These are phyloP conservation scores for Sarcophaga carnaria DNA, from an alignment of 2,888 invertebrate genomes.

Conservation along the genomic window DNA sequence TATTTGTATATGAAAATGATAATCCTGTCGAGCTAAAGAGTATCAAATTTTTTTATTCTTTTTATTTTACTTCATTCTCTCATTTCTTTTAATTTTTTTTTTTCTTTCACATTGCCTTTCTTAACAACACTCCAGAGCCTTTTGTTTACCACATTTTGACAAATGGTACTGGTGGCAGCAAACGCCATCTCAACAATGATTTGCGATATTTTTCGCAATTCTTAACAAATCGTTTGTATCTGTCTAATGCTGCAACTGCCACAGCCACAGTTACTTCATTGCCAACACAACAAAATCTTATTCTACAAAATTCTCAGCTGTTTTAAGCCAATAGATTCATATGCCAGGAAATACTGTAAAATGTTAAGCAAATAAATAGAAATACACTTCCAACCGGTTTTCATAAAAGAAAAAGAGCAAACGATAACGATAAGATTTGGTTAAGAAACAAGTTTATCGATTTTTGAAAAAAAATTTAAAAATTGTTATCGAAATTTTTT, in stretches of 20 bases:
- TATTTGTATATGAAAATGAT: conserved; percentile 47
- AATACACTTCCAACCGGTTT: not conserved
- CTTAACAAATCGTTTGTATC: conserved; percentile 22
- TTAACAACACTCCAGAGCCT: conserved; percentile 58
- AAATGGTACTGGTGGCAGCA: conserved; percentile 71
- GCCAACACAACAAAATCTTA: not conserved
- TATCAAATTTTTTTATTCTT: not conserved
- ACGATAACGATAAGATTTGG: too few relatives aligned
- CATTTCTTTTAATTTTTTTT: not conserved
- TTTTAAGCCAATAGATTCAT: conserved; percentile 26
- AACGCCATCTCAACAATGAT: conserved; percentile 68
- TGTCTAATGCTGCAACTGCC: not conserved
- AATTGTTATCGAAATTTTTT: too few relatives aligned
- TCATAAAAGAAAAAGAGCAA: too few relatives aligned
- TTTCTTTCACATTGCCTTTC: not conserved
- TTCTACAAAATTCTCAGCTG: conserved; percentile 29
- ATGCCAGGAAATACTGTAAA: not conserved
- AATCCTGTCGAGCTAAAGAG: conserved; percentile 33
- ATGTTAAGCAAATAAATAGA: not conserved
- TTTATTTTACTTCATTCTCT: not conserved
- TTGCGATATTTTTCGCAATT: conserved; percentile 62
- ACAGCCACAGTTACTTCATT: not conserved
- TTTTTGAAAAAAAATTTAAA: too few relatives aligned
- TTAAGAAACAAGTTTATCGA: too few relatives aligned
- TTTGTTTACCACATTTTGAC: conserved; percentile 69